Evolutionary conservation across 2,888 invertebrate genomes (phyloP).

Genomic region (Stenichneumon culpator): DNA sequence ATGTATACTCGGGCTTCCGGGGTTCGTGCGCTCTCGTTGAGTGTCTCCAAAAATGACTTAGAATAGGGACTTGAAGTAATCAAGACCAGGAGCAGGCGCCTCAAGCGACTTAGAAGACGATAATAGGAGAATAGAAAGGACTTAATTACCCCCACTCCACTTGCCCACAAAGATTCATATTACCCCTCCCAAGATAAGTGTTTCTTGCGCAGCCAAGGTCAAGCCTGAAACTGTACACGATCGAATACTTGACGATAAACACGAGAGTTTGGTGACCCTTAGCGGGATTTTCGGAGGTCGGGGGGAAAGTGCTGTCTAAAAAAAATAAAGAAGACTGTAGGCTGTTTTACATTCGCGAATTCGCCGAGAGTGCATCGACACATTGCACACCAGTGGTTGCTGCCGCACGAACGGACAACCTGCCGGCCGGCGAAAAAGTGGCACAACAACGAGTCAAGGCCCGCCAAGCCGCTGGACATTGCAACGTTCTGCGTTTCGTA

Average conservation of each 20-base stretch:
- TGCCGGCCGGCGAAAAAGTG: conserved; percentile 63
- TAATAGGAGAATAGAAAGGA: too few species aligned
- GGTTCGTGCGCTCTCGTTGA: too few species aligned
- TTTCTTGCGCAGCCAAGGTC: background rate
- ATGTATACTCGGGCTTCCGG: too few species aligned
- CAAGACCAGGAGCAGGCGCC: too few species aligned
- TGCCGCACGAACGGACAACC: conserved; percentile 22
- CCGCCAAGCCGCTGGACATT: conserved; percentile 32
- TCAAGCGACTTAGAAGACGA: too few species aligned
- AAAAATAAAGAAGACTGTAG: background rate
- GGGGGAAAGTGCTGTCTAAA: too few species aligned
- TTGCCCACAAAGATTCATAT: too few species aligned
- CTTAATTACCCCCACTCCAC: too few species aligned
- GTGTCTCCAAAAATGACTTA: too few species aligned
- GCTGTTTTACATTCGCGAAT: background rate
- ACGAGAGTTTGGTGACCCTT: background rate
- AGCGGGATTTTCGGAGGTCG: too few species aligned
- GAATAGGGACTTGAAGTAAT: too few species aligned
- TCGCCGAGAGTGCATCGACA: background rate
- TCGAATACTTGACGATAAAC: background rate
- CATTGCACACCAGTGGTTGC: background rate
- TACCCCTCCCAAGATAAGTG: background rate
- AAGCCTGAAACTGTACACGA: background rate
- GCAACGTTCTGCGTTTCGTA: background rate
- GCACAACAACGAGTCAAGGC: conserved; percentile 70